Evolutionary conservation across 2,888 invertebrate genomes (phyloP).

Genomic region (Lasioglossum vierecki): DNA sequence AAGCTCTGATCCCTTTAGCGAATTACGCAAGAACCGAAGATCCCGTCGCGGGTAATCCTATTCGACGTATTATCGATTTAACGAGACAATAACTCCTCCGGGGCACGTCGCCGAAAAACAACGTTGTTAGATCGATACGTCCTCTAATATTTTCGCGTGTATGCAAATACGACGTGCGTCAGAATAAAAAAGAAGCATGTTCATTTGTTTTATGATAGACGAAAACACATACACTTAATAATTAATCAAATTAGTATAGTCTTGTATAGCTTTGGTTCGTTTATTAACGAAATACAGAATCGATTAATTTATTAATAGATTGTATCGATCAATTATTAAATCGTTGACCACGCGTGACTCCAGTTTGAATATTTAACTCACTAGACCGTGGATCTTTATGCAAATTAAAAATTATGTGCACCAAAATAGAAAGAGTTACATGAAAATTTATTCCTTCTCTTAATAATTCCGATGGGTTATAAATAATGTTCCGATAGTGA

Average conservation of each 20-base stretch:
- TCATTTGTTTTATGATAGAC: neutral
- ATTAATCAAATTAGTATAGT: neutral
- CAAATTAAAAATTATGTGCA: neutral
- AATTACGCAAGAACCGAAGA: slow-evolving; percentile 3
- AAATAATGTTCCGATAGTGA: neutral
- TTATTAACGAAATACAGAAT: neutral
- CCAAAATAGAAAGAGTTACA: neutral
- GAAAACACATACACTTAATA: neutral
- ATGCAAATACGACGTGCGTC: neutral
- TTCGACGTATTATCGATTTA: slow-evolving; percentile 11
- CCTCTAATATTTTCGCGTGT: neutral
- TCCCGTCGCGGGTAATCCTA: neutral
- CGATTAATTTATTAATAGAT: neutral
- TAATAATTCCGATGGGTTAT: neutral
- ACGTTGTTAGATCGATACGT: neutral
- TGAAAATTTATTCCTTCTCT: neutral
- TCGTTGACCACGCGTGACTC: neutral
- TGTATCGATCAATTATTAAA: neutral
- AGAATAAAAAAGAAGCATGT: neutral
- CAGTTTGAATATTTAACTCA: neutral
- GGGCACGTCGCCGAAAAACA: neutral
- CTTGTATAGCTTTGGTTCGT: neutral
- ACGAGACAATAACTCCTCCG: neutral
- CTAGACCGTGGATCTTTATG: neutral
- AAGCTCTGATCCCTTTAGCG: slow-evolving; percentile 3